These are phyloP conservation scores for Nymphalis polychloros DNA, from an alignment of 2,888 invertebrate species.

Conservation along the genomic window DNA sequence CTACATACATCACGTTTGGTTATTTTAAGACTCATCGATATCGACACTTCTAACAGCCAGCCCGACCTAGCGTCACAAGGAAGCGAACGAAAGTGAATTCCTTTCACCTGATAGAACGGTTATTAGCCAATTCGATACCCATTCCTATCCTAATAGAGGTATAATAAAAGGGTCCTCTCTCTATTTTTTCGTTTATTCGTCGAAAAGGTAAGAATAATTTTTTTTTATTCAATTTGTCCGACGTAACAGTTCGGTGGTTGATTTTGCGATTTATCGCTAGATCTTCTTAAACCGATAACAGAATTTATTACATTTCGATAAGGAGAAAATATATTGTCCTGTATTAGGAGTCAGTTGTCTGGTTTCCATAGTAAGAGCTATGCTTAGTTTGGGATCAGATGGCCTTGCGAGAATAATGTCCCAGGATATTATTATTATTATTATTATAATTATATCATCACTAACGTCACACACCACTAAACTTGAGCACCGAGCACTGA, in stretches of 20 bases:
- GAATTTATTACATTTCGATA: neutral
- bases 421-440: too few relatives aligned
- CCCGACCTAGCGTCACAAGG: slow-evolving; percentile 52
- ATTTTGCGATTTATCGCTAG: slow-evolving; percentile 13
- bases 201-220: slow-evolving; percentile 67
- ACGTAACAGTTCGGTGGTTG: slow-evolving; percentile 21
- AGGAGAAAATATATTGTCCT: neutral
- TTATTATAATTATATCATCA: too few relatives aligned
- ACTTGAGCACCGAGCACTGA: too few relatives aligned
- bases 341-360: too few relatives aligned
- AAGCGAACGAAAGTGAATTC: slow-evolving; percentile 72
- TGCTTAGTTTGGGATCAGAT: too few relatives aligned
- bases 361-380: too few relatives aligned
- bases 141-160: slow-evolving; percentile 80
- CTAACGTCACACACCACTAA: too few relatives aligned
- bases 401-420: too few relatives aligned
- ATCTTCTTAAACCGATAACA: neutral
- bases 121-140: slow-evolving; percentile 79
- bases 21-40: neutral
- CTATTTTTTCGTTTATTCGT: slow-evolving; percentile 70
- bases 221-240: slow-evolving; percentile 73
- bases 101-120: slow-evolving; percentile 81
- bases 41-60: slow-evolving; percentile 18
- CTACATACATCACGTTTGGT: neutral
- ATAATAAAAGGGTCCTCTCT: slow-evolving; percentile 75